Percentiles rank a stretch among this genome's conserved stretches.
phyloP scores from a whole-genome alignment of 23 tunicate genomes.

The Ciona savignyi region DNA sequence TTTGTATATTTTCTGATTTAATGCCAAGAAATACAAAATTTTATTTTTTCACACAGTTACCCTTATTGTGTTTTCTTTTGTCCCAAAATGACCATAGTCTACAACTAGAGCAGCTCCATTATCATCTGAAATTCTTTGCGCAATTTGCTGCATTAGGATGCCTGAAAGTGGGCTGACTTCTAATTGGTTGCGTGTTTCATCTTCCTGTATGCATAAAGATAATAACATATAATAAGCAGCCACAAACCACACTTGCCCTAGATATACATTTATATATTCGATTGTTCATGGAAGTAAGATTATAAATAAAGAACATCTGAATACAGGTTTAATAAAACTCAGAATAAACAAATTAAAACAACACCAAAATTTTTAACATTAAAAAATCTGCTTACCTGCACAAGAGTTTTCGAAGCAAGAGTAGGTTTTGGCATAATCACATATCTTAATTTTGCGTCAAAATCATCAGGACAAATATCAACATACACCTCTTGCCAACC shows the following conservation, averaged over 20 bases:
- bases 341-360: too few species aligned
- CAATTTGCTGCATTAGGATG: slow-evolving; percentile 30
- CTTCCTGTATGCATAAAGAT: slow-evolving; percentile 4
- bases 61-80: slow-evolving; percentile 77
- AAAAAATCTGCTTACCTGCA: slow-evolving; percentile 19
- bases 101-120: slow-evolving; percentile 65
- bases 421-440: slow-evolving; percentile 43
- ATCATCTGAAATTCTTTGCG: slow-evolving; percentile 16
- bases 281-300: too few species aligned
- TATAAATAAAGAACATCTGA: too few species aligned
- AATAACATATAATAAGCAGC: background rate
- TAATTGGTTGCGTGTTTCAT: slow-evolving; percentile 60
- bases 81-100: slow-evolving; percentile 89
- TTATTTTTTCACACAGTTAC: slow-evolving; percentile 18
- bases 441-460: slow-evolving; percentile 29
- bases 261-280: too few species aligned
- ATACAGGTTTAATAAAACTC: too few species aligned
- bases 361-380: background rate
- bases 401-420: slow-evolving; percentile 40
- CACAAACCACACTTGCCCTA: too few species aligned
- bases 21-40: background rate
- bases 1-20: background rate
- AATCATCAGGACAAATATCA: slow-evolving; percentile 31
- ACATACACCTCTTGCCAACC: slow-evolving; percentile 78
- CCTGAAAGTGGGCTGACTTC: slow-evolving; percentile 71